Conservation (phyloP, 2,888 invertebrate species). For the Glyphotaelius pellucidus region DNA sequence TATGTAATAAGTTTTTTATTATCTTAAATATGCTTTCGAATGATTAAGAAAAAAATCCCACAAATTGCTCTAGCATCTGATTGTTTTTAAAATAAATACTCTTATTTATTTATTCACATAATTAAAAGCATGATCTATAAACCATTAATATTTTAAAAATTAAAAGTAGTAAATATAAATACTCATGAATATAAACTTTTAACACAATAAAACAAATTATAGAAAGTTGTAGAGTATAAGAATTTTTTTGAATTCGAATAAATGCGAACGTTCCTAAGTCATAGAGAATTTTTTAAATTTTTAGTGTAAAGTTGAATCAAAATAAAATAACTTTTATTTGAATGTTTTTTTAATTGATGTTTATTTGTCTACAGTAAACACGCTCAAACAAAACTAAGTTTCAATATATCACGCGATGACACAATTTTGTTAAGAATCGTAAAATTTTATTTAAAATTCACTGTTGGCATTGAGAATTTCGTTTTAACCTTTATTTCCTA, state of each 20-base stretch:
- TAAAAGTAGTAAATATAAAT: too few species aligned
- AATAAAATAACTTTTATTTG: background rate
- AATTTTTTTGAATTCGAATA: too few species aligned
- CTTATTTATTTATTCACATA: background rate
- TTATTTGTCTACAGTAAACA: background rate
- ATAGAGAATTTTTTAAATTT: background rate
- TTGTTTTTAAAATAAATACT: background rate
- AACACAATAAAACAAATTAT: too few species aligned
- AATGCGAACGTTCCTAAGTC: background rate
- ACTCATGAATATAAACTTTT: too few species aligned
- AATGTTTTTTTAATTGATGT: background rate
- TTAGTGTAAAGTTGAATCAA: background rate
- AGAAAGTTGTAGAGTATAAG: too few species aligned
- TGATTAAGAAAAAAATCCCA: background rate
- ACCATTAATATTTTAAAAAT: too few species aligned
- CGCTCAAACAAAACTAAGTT: background rate
- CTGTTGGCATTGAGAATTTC: background rate
- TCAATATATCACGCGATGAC: background rate
- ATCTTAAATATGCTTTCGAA: background rate
- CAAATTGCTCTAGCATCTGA: background rate
- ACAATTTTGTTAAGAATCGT: background rate
- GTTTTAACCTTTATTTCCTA: constrained; percentile 2
- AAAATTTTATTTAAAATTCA: background rate
- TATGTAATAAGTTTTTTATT: background rate
- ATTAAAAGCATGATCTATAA: too few species aligned